Percentiles rank a stretch among this genome's conserved stretches.
Conservation (phyloP, 2,113 vertebrate species). For the Plectropomus leopardus region DNA sequence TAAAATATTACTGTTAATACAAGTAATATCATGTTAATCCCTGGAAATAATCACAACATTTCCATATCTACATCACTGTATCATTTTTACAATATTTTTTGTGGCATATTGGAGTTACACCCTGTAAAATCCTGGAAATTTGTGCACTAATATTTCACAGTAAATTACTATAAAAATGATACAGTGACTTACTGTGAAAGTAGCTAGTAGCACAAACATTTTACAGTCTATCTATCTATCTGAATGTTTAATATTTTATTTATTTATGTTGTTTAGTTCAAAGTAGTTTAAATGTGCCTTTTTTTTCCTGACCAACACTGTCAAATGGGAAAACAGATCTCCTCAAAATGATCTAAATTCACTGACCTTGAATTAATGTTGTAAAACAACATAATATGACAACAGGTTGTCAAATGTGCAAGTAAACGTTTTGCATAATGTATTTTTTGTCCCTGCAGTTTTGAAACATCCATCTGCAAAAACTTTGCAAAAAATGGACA, state of each 20-base stretch:
- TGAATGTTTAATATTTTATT: neutral
- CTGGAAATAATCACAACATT: too few relatives aligned
- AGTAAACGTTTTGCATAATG: neutral
- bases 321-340: neutral
- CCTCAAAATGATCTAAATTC: neutral
- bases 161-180: too few relatives aligned
- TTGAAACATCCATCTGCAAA: neutral
- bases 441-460: neutral
- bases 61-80: too few relatives aligned
- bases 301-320: neutral
- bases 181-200: too few relatives aligned
- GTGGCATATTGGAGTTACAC: too few relatives aligned
- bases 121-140: too few relatives aligned
- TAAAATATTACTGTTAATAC: too few relatives aligned
- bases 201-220: too few relatives aligned
- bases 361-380: neutral
- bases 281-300: neutral
- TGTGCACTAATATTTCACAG: too few relatives aligned
- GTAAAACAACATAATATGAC: neutral
- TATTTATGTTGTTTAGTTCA: neutral
- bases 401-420: too few relatives aligned
- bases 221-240: slow-evolving; percentile 12
- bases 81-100: too few relatives aligned
- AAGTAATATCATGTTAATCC: too few relatives aligned
- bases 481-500: neutral